phyloP scores from a whole-genome alignment of 2,113 vertebrate genomes.

The Cyprinodon tularosa region DNA sequence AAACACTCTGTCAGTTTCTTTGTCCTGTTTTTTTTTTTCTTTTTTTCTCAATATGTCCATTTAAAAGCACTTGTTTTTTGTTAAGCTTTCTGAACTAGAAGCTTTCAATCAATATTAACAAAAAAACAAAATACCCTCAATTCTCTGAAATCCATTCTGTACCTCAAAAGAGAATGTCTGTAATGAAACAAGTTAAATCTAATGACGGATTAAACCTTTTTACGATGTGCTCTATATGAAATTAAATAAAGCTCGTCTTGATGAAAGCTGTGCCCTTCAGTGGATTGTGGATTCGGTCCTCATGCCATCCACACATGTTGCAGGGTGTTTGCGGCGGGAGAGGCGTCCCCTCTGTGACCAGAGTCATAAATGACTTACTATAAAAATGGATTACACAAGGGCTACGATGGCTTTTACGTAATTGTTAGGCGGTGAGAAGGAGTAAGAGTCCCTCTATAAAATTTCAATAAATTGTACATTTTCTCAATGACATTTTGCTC shows the following conservation, averaged over 20 bases:
- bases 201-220: constrained; percentile 69
- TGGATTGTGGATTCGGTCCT: constrained; percentile 59
- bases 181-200: constrained; percentile 76
- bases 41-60: constrained; percentile 33
- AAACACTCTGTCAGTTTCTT: constrained; percentile 60
- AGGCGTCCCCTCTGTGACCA: constrained; percentile 68
- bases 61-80: constrained; percentile 17
- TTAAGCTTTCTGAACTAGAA: constrained; percentile 23
- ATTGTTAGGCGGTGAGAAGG: constrained; percentile 68
- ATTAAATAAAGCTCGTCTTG: constrained; percentile 32
- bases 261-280: constrained; percentile 64
- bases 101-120: constrained; percentile 50
- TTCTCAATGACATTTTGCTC: constrained; percentile 72
- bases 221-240: constrained; percentile 76
- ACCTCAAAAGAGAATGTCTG: constrained; percentile 47
- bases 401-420: constrained; percentile 72
- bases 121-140: constrained; percentile 48
- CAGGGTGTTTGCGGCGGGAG: constrained; percentile 75
- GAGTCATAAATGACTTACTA: constrained; percentile 73
- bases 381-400: constrained; percentile 71
- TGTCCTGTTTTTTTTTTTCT: constrained; percentile 42
- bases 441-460: constrained; percentile 71
- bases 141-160: constrained; percentile 43
- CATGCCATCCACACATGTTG: constrained; percentile 69
- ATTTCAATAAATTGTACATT: constrained; percentile 74